Conservation (phyloP, 2,797 vertebrate species). For the Pipistrellus nathusii region DNA sequence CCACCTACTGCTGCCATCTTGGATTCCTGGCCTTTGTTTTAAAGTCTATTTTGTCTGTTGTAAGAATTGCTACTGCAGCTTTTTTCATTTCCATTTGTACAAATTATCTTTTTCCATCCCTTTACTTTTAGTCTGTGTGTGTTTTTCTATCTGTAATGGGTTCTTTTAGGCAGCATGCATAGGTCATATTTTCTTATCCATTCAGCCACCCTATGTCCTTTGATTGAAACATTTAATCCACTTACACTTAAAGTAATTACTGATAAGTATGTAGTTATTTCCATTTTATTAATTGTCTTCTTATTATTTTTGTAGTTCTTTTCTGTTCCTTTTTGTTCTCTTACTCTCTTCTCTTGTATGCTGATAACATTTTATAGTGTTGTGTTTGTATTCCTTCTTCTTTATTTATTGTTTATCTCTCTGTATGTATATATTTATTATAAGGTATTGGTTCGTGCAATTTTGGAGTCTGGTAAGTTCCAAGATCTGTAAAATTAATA, state of each 20-base stretch:
- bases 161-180: neutral
- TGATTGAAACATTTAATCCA: neutral
- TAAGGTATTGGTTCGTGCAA: neutral
- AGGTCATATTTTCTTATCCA: neutral
- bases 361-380: neutral
- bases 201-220: neutral
- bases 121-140: neutral
- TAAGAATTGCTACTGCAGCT: neutral
- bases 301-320: neutral
- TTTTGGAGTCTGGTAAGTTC: neutral
- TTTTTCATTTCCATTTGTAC: neutral
- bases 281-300: neutral
- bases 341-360: neutral
- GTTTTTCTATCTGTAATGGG: neutral
- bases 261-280: neutral
- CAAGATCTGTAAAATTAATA: neutral
- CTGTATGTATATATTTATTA: neutral
- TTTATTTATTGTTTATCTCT: neutral
- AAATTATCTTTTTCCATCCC: neutral
- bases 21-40: too few species aligned
- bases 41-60: neutral
- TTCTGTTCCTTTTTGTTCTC: neutral
- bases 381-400: neutral
- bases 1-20: too few species aligned
- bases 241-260: neutral